phyloP scores from a whole-genome alignment of 2,888 invertebrate species.

The Drosophila bunnanda region DNA sequence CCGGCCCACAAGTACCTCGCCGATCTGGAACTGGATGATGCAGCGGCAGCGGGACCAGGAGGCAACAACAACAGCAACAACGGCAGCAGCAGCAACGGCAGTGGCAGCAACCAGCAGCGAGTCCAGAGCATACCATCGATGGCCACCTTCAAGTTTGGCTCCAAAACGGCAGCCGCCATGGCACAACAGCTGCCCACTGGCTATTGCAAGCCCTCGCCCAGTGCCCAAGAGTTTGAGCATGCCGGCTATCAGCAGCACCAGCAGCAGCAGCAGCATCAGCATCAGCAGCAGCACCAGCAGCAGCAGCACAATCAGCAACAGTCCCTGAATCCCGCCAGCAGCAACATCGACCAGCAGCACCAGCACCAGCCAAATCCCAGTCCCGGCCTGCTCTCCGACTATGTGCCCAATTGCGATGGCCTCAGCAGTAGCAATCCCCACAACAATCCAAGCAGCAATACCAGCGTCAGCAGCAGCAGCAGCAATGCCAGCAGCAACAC shows the following conservation, averaged over 20 bases:
- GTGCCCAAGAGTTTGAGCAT: slow-evolving; percentile 81
- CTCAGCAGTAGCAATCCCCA: slow-evolving; percentile 27
- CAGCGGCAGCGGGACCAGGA: background rate
- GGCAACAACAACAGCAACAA: background rate
- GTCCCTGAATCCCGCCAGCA: slow-evolving; percentile 47
- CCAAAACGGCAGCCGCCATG: slow-evolving; percentile 74
- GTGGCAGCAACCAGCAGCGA: slow-evolving; percentile 66
- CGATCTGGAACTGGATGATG: slow-evolving; percentile 78
- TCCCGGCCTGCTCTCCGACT: slow-evolving; percentile 57
- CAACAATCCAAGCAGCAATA: slow-evolving; percentile 16
- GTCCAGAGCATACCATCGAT: slow-evolving; percentile 83
- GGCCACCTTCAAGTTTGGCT: slow-evolving; percentile 83
- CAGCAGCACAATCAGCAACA: slow-evolving; percentile 57
- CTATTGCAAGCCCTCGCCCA: slow-evolving; percentile 84
- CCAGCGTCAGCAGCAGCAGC: slow-evolving; percentile 17
- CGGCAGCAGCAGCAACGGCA: slow-evolving; percentile 43
- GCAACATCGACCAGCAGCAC: slow-evolving; percentile 57
- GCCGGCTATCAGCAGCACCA: slow-evolving; percentile 78
- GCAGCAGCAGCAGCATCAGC: slow-evolving; percentile 56
- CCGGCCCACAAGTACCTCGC: slow-evolving; percentile 83
- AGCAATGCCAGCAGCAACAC: slow-evolving; percentile 15
- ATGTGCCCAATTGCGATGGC: slow-evolving; percentile 70
- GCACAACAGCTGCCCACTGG: slow-evolving; percentile 81
- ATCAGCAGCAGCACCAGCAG: slow-evolving; percentile 59
- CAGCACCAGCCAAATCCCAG: slow-evolving; percentile 51